Conservation (phyloP, 37 sponge, comb jelly and placozoan species). For the Oopsacas minuta region DNA sequence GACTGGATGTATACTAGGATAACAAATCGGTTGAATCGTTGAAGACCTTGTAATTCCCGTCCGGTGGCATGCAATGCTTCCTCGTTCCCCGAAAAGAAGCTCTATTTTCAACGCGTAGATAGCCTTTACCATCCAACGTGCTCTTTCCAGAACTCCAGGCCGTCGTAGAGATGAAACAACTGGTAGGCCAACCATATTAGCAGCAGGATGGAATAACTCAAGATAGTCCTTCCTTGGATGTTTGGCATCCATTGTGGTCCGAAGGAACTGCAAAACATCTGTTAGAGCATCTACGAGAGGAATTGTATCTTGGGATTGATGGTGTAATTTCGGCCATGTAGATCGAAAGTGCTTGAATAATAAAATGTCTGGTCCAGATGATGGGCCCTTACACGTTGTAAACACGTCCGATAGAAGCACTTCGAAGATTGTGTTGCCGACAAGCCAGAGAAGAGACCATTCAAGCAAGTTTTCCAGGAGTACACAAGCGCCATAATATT, state of each 20-base stretch:
- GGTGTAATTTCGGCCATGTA: neutral
- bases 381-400: neutral
- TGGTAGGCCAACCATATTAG: neutral
- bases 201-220: slow-evolving; percentile 15
- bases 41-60: neutral
- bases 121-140: slow-evolving; percentile 2
- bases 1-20: slow-evolving; percentile 16
- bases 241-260: slow-evolving; percentile 4
- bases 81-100: neutral
- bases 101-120: slow-evolving; percentile 9
- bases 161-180: neutral
- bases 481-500: neutral
- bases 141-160: slow-evolving; percentile 2
- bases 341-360: neutral
- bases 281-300: slow-evolving; percentile 1
- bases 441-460: neutral
- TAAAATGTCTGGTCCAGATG: slow-evolving; percentile 3
- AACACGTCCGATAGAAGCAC: neutral
- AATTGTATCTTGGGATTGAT: neutral
- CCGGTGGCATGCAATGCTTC: neutral
- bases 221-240: neutral
- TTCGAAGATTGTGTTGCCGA: neutral
- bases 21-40: slow-evolving; percentile 8
- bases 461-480: too few species aligned
- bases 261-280: neutral